Base-by-base conservation (phyloP, 2,888 invertebrate genomes). In the Eudemis profundana region DNA sequence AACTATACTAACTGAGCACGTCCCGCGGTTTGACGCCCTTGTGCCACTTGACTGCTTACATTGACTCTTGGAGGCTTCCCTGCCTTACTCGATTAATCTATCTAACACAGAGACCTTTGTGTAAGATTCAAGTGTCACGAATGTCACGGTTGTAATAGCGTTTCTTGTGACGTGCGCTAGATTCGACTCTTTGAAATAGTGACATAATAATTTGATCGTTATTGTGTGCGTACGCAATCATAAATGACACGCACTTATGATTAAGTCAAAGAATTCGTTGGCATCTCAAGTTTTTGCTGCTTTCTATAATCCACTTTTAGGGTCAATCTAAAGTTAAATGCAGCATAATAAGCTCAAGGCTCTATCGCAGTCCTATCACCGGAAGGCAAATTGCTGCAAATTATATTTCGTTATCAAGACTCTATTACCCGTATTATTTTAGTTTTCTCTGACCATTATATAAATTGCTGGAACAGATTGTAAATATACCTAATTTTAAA, bases 21-120 rank as follows among this genome's bases (percentile, higher is more conserved):
- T 80, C 71, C 49, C 66, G 71, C 72, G n/a, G 72, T 73, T 75
- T 33, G 50, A 50, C 68, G 72, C 69, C 79, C 78, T 78, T 73
- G 79, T 74, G 76, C 78, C 69, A 72, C 54, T 68, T 70, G 60
- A 47, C 54, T 50, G 53, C 64, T 56, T 36, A 49, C 62, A 47
- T 66, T 21, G 46, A 46, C 44, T 62, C 49, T 40, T 36, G 38
- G 51, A 47, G 59, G 38, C 57, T 59, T 50, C 38, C 66, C 56
- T 38, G 33, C 54, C 42, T 50, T 54, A 61, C 46, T 46, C 36
- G 56, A 65, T 60, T 65, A 65, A 65, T 65, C 44, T 57, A 64
- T 42, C 64, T 57, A 57, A 64, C 64, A 64, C 50, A 50, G 15
- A 64, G 57, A 59, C 64, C 64, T 64, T 64, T 64, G 64, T 59